Evolutionary conservation across 2,888 invertebrate species (phyloP), one percentile per base, ranked within the genome.

Genomic region (Nomada fabriciana): DNA sequence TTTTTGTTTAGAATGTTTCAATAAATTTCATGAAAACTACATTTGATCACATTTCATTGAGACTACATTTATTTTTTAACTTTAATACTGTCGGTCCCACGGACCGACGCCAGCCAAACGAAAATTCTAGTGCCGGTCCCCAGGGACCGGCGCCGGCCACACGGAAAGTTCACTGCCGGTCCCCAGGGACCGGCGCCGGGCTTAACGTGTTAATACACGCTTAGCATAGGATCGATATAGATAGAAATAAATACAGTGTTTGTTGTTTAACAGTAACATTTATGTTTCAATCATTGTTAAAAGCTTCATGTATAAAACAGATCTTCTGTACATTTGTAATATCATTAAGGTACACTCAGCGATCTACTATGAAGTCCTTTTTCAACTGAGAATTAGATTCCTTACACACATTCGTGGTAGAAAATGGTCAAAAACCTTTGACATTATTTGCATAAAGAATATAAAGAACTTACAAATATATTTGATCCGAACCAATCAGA

Each of bases 281-380:
- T 90, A 89, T 89, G 91, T 85, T 75, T 82, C 25, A 86, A 68
- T 89, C 78, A 85, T 88, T 83, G 76, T 86, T 91, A 91, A 91
- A 91, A 89, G 90, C 89, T 88, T 90, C 85, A 87, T 87, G 92
- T 92, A 91, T 90, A 92, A 92, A 92, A 92, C 90, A 89, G 89
- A 87, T 87, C 86, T 86, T 88, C 87, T 85, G 84, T 87, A 89
- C 83, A 85, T 87, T 89, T 81, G 73, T 88, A 84, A 86, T 87
- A 86, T 86, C 75, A 71, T 87, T 82, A 84, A 84, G 86, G 86
- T 83, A 82, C 70, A 76, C 78, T 91, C 90, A 88, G 89, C 90
- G 87, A 86, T 86, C 76, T 81, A 77, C 81, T 61, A 83, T 69
- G 69, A 84, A 82, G 23, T 74, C 52, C 20, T 57, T 55, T 20